Percentiles rank a stretch among this genome's conserved stretches.
These are phyloP conservation scores for Diarsia mendica DNA, from an alignment of 2,888 invertebrate species.

Conservation along the genomic window DNA sequence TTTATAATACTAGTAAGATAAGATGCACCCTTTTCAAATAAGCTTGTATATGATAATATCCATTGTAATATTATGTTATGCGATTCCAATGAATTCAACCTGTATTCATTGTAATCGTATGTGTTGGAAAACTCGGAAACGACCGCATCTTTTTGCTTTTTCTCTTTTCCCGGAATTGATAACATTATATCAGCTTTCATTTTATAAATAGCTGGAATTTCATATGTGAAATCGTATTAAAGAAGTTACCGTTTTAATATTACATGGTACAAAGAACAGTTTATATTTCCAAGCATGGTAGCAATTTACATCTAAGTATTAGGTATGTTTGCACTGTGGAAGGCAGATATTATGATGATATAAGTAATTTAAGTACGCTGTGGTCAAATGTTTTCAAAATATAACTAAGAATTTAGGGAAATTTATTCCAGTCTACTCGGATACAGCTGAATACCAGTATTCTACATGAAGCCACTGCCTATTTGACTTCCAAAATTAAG, in stretches of 20 bases:
- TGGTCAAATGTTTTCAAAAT: not conserved
- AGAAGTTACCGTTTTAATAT: not conserved
- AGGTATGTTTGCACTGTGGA: not conserved
- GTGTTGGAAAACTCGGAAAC: slow-evolving; percentile 21
- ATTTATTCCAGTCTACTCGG: too few relatives aligned
- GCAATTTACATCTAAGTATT: too few relatives aligned
- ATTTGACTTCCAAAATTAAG: too few relatives aligned
- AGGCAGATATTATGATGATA: not conserved
- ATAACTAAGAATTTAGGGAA: not conserved
- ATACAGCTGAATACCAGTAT: too few relatives aligned
- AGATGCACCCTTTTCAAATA: slow-evolving; percentile 3
- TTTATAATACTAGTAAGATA: not conserved
- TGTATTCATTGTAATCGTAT: slow-evolving; percentile 5
- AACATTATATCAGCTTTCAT: slow-evolving; percentile 33
- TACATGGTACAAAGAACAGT: not conserved
- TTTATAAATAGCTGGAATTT: slow-evolving; percentile 26
- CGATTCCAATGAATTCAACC: too few relatives aligned
- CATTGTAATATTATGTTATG: too few relatives aligned
- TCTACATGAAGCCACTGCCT: too few relatives aligned
- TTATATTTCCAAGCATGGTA: not conserved
- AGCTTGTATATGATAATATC: not conserved
- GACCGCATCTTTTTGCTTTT: slow-evolving; percentile 32
- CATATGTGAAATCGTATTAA: slow-evolving; percentile 19
- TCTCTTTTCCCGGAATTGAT: slow-evolving; percentile 30
- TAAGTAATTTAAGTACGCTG: not conserved